Evolutionary conservation across 2,888 invertebrate genomes (phyloP), one percentile per base, ranked within the genome.

Genomic region (Allygus modestus): DNA sequence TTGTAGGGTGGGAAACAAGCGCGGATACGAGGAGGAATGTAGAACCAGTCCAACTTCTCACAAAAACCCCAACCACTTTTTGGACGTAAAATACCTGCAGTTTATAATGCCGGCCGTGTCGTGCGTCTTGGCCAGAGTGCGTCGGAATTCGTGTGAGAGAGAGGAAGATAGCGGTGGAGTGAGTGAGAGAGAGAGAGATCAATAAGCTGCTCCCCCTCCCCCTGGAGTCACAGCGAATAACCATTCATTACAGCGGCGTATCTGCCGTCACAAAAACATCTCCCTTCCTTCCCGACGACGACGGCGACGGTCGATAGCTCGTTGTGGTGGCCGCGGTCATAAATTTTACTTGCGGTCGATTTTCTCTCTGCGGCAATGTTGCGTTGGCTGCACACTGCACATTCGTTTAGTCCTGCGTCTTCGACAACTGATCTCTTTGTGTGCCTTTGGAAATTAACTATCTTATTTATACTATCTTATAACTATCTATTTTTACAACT

Each of bases 201-300:
- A 58, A 33, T 37, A 37, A 0, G 23, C 33, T 51, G 9, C 58
- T 58, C 79, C 23, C 79, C 58, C 54, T 58, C 37, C 33, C 79
- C 54, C 51, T 51, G 26, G 9, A 41, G 37, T 26, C 17, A 5
- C 75, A 37, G 9, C 43, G 75, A 43, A 79, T 79, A 79, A 79
- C 79, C 79, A 79, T 79, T 79, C 58, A 79, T 79, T 79, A 79
- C 46, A 20, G 20, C 37, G 37, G 0, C 79, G 51, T 79, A 79
- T 79, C 79, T 54, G 54, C 79, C 79, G 79, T 79, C 79, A 79
- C 79, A 79, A 79, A 79, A 79, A 79, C 79, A 58, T 79, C 23
- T 77, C 28, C 54, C 77, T 33, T 12, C 54, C 23, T 20, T 75
- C 71, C 5, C 31, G 1, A 33, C 17, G 11, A 1, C 61, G 23